Percentiles rank a stretch among this genome's conserved stretches.
phyloP scores from a whole-genome alignment of 2,113 vertebrate species.

The Burhinus bistriatus region DNA sequence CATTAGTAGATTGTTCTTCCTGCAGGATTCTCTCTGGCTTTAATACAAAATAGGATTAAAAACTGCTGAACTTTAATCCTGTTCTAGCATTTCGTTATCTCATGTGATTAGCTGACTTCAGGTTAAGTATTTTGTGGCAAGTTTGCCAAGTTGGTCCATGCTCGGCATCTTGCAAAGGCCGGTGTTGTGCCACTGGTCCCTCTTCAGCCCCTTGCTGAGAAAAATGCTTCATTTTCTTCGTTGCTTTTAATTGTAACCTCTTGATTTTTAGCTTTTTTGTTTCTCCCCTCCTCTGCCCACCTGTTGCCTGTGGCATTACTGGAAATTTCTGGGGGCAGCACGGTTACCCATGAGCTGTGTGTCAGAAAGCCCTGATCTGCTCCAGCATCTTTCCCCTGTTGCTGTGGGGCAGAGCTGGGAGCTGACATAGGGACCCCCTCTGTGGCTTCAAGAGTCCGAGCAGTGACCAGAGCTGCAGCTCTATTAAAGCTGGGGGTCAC shows the following conservation, averaged over 20 bases:
- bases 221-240: not conserved
- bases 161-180: rapidly evolving
- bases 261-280: not conserved
- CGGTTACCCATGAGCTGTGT: rapidly evolving
- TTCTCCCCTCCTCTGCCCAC: not conserved
- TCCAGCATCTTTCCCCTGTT: rapidly evolving
- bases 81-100: not conserved
- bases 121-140: not conserved
- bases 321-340: not conserved
- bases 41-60: not conserved
- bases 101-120: not conserved
- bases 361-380: not conserved
- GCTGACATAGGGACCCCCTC: not conserved
- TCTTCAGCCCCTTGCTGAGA: not conserved
- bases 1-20: not conserved
- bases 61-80: not conserved
- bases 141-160: not conserved
- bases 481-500: rapidly evolving
- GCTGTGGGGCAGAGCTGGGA: not conserved
- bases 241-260: not conserved
- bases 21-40: not conserved
- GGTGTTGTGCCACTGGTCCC: rapidly evolving
- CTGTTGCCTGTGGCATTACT: not conserved
- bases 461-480: not conserved
- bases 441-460: not conserved